These are phyloP conservation scores for Salmo trutta DNA, from an alignment of 2,797 vertebrate species.

Conservation along the genomic window DNA sequence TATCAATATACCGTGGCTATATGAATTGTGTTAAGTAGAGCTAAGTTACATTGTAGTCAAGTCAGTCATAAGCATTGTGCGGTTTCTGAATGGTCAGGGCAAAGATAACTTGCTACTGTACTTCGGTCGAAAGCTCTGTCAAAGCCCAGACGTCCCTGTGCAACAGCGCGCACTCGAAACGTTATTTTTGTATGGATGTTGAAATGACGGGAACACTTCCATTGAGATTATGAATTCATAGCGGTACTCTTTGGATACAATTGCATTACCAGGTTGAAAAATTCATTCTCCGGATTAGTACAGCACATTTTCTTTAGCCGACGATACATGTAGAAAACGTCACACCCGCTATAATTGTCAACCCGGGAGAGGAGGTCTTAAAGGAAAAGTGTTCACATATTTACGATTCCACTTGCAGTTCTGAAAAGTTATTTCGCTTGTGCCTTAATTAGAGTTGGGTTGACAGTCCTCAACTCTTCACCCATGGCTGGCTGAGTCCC, in stretches of 20 bases:
- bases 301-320: slow-evolving; percentile 18
- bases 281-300: slow-evolving; percentile 23
- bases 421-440: neutral
- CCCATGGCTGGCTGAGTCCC: neutral
- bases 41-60: neutral
- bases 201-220: slow-evolving; percentile 13
- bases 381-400: slow-evolving; percentile 31
- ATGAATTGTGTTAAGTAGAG: neutral
- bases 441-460: neutral
- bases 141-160: neutral
- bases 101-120: neutral
- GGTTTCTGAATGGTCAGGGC: neutral
- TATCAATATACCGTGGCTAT: neutral
- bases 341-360: slow-evolving; percentile 11
- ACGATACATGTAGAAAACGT: slow-evolving; percentile 31
- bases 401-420: neutral
- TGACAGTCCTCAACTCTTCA: neutral
- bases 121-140: slow-evolving; percentile 5
- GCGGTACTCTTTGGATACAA: neutral
- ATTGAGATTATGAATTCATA: slow-evolving; percentile 11
- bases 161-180: slow-evolving; percentile 3
- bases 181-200: neutral
- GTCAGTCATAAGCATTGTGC: neutral
- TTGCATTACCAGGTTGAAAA: slow-evolving; percentile 10
- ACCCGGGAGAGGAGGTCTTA: slow-evolving; percentile 22